Evolutionary conservation across 2,888 invertebrate species (phyloP).

Genomic region (Plebejus anna): DNA sequence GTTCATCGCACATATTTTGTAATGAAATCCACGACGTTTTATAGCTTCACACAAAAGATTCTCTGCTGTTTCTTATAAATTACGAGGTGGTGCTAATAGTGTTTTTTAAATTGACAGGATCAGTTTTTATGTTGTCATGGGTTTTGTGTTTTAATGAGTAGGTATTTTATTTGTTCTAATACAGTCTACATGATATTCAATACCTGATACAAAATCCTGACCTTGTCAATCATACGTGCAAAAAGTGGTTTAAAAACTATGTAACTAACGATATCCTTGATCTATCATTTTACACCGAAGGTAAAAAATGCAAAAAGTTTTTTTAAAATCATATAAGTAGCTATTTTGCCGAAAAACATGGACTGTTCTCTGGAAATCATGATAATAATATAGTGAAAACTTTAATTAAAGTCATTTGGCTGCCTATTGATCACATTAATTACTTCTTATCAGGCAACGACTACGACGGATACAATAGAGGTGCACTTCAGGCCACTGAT

Average conservation of each 20-base stretch:
- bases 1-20: conserved; percentile 21
- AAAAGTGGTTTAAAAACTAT: conserved; percentile 1
- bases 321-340: not conserved
- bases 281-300: not conserved
- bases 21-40: conserved; percentile 23
- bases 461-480: conserved; percentile 2
- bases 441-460: conserved; percentile 4
- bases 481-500: not conserved
- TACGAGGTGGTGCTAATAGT: conserved; percentile 2
- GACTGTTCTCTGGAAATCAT: not conserved
- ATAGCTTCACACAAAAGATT: conserved; percentile 3
- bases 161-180: not conserved
- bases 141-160: not conserved
- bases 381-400: not conserved
- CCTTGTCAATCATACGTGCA: conserved; percentile 6
- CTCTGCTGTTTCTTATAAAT: not conserved
- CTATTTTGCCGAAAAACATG: not conserved
- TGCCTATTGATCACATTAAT: not conserved
- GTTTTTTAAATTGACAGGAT: not conserved
- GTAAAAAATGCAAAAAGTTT: not conserved
- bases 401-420: not conserved
- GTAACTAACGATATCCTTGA: conserved; percentile 15
- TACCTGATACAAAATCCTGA: not conserved
- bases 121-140: not conserved
- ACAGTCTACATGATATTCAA: not conserved